These are phyloP conservation scores for Dinomys branickii DNA, from an alignment of 2,113 vertebrate species.

Conservation along the genomic window DNA sequence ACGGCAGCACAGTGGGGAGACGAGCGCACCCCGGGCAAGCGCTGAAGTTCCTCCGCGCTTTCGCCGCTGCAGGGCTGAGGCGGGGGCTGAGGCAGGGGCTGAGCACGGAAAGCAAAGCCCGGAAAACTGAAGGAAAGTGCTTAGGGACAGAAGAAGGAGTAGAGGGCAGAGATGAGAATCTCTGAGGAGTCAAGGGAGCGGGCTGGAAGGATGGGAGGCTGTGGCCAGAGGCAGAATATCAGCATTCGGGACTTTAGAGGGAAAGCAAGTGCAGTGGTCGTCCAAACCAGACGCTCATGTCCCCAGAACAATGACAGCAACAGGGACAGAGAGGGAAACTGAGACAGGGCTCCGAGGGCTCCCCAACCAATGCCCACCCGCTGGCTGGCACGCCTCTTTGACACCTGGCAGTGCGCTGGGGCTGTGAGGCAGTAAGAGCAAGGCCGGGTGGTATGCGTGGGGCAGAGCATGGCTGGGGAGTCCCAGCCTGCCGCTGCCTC, in stretches of 20 bases:
- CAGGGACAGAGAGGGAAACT: background rate
- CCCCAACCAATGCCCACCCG: background rate
- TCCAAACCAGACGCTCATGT: accelerated
- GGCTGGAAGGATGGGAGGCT: background rate
- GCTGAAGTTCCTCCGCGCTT: background rate
- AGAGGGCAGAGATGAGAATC: background rate
- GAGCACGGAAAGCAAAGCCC: accelerated
- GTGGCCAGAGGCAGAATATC: background rate
- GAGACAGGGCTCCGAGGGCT: background rate
- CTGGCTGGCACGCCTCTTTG: background rate
- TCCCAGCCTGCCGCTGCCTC: background rate
- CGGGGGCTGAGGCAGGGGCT: too few relatives aligned
- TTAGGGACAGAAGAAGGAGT: background rate
- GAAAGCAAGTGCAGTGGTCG: background rate
- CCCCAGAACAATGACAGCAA: background rate
- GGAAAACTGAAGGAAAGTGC: background rate
- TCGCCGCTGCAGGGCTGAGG: background rate
- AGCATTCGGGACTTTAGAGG: background rate
- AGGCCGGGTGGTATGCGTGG: accelerated
- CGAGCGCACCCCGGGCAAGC: accelerated
- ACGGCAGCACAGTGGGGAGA: accelerated
- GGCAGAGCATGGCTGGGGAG: background rate
- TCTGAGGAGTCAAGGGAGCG: background rate
- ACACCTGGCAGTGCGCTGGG: too few relatives aligned
- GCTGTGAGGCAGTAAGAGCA: background rate